Percentiles rank a stretch among this genome's conserved stretches.
Conservation (phyloP, 2,797 vertebrate genomes). For the Epinephelus awoara region DNA sequence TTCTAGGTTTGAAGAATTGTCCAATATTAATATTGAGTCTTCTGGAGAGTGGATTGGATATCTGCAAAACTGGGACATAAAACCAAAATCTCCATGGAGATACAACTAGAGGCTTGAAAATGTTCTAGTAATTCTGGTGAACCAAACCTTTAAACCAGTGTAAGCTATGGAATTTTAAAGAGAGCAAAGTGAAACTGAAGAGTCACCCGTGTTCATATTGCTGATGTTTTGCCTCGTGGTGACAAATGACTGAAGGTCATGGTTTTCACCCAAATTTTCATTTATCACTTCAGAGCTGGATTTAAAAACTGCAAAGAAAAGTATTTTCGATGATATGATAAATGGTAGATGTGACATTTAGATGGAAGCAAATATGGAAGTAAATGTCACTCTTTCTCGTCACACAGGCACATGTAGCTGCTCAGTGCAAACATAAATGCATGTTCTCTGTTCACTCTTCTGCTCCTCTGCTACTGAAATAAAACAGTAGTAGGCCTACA, state of each 20-base stretch:
- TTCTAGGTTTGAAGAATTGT: not conserved
- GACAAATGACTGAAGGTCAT: constrained; percentile 10
- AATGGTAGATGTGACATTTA: constrained; percentile 52
- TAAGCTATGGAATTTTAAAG: not conserved
- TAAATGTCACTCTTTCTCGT: constrained; percentile 37
- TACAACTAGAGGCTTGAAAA: too few species aligned
- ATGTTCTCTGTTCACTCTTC: not conserved
- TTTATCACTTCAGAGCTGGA: not conserved
- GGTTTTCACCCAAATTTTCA: constrained; percentile 7
- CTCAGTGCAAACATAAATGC: constrained; percentile 4
- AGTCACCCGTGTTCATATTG: not conserved
- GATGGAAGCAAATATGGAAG: constrained; percentile 20
- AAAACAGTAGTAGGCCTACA: constrained; percentile 5
- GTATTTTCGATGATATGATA: constrained; percentile 3
- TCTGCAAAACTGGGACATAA: not conserved
- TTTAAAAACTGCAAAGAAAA: constrained; percentile 3
- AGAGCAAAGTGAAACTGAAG: not conserved
- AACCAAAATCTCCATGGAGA: not conserved
- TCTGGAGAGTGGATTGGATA: not conserved
- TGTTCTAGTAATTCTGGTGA: not conserved
- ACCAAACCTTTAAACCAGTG: not conserved
- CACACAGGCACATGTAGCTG: not conserved
- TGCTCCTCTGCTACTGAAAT: constrained; percentile 21
- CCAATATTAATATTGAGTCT: not conserved
- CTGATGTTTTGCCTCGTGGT: not conserved